Base-by-base conservation (phyloP, 2,113 vertebrate genomes). In the Nicator chloris region DNA sequence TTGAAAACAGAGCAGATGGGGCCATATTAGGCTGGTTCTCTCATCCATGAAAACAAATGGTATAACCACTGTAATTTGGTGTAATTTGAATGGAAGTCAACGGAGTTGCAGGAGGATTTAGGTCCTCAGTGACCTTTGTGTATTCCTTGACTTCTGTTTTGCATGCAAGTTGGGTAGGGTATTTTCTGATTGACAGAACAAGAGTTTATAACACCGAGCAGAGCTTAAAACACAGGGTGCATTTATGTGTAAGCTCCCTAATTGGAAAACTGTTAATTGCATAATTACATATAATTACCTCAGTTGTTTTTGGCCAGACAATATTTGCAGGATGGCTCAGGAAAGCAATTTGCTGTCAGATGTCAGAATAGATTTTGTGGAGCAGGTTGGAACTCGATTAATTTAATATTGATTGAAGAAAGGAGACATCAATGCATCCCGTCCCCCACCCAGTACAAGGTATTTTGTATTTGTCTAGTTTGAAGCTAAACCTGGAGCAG, bases 11-110 rank as follows among this genome's bases (percentile, higher is more conserved):
- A 75, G 89, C 83, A 95, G 76, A 92, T 84, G 80, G 76, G 76
- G 42, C 82, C 2, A 0, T 89, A 81, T 86, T 93, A 89, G 60
- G 47, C 60, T 64, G 40, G 54, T 70, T 65, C 44, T 68, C 24
- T 91, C 77, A 92, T 93, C 94, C 77, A 37, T 84, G 80, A 92
- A 92, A 68, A 54, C 30, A 61, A 94, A 37, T 54, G 42, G 61
- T 64, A 15, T 82, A 93, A 84, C 84, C 5, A 3, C 42, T 87
- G 64, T 61, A 79, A 91, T 85, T 59, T 73, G 63, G 54, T 63
- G 54, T 65, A 42, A 61, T 92, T 95, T 80, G 72, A 5, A 42
- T 82, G 82, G 50, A 83, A 69, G 50, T 61, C 84, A 87, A 13
- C 39, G 53, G n/a, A 69, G 18, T 39, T 87, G n/a, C 44, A 84